A percentile compares a stretch with the other conserved stretches of the same genome.
Conservation (phyloP, 2,888 invertebrate genomes). For the Leucophenga montana region DNA sequence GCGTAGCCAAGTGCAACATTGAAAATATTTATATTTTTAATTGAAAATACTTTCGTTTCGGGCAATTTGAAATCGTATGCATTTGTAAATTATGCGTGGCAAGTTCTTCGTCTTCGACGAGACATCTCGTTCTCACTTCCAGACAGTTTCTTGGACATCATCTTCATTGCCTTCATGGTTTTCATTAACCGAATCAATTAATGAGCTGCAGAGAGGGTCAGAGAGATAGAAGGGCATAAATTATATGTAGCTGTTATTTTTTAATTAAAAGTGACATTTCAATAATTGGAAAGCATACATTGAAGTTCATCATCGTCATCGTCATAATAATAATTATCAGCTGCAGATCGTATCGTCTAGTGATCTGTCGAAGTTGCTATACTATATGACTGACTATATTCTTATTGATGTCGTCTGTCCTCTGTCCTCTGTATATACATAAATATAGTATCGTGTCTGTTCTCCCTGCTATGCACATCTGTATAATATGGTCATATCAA, state of each 20-base stretch:
- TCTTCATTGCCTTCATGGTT: conserved; percentile 3
- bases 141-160: background rate
- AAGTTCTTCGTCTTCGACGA: background rate
- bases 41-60: conserved; percentile 24
- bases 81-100: conserved; percentile 15
- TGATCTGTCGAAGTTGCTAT: conserved; percentile 31
- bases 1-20: conserved; percentile 15
- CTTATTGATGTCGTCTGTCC: conserved; percentile 7
- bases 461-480: background rate
- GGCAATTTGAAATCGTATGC: conserved; percentile 21
- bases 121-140: background rate
- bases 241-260: conserved; percentile 59
- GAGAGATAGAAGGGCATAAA: conserved; percentile 46
- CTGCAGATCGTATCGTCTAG: conserved; percentile 32
- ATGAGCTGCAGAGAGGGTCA: conserved; percentile 36
- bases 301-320: background rate
- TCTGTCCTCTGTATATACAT: no score
- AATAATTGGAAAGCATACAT: conserved; percentile 58
- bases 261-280: conserved; percentile 68
- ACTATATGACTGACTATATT: conserved; percentile 29
- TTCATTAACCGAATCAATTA: conserved; percentile 9
- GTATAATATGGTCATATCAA: conserved; percentile 29
- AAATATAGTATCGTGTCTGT: background rate
- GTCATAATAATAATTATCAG: no score
- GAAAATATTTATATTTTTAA: conserved; percentile 21